phyloP scores from a whole-genome alignment of 2,797 vertebrate genomes.

The Perodicticus potto region DNA sequence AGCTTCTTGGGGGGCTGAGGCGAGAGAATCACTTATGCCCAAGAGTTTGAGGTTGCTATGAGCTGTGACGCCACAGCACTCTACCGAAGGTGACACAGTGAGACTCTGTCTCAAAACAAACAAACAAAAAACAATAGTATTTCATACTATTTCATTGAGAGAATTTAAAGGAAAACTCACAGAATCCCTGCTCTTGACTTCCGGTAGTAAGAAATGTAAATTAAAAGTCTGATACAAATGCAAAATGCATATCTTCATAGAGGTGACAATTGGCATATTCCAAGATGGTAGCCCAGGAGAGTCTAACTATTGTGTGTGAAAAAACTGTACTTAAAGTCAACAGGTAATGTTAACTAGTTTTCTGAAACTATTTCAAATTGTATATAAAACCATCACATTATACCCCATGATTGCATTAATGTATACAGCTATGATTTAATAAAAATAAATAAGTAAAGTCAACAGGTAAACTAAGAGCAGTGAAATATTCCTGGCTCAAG shows the following conservation, averaged over 20 bases:
- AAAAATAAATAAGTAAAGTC: neutral
- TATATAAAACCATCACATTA: no score
- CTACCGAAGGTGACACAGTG: no score
- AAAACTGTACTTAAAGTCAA: slow-evolving; percentile 45
- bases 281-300: neutral
- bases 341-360: neutral
- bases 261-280: slow-evolving; percentile 20
- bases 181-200: neutral
- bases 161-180: slow-evolving; percentile 1
- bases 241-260: neutral
- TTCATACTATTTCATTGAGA: neutral
- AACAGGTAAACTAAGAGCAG: neutral
- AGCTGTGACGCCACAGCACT: no score
- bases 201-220: neutral
- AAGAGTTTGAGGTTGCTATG: no score
- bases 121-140: no score
- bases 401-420: no score
- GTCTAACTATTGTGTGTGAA: neutral
- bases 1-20: no score
- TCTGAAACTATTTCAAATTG: no score
- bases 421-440: no score
- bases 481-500: slow-evolving; percentile 14
- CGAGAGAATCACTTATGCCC: no score
- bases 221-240: neutral
- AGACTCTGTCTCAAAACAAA: no score